Percentiles rank a stretch among this genome's conserved stretches.
These are phyloP conservation scores for Nibea coibor DNA, from an alignment of 2,113 vertebrate species.

Conservation along the genomic window DNA sequence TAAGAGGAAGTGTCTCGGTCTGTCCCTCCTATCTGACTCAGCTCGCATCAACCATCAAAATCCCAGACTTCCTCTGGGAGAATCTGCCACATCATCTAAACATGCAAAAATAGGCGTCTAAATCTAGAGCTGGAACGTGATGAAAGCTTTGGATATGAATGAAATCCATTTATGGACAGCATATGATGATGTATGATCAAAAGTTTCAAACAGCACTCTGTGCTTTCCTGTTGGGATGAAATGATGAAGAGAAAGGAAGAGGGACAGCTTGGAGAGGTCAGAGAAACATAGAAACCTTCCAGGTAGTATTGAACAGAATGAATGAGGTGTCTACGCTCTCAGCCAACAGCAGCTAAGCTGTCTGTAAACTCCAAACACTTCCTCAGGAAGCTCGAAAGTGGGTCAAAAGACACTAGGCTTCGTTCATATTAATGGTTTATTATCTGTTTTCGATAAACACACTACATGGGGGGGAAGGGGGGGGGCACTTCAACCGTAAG, in stretches of 20 bases:
- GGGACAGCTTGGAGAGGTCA: neutral
- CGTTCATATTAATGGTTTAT: conserved; percentile 26
- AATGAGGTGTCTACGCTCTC: conserved; percentile 7
- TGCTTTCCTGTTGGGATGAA: neutral
- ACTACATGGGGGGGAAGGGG: neutral
- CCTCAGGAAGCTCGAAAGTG: conserved; percentile 59
- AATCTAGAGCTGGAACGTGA: neutral
- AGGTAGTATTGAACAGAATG: conserved; percentile 11
- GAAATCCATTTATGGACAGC: neutral
- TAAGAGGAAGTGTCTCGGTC: conserved; percentile 1
- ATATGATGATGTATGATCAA: neutral
- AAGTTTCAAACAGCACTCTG: neutral
- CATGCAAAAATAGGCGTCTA: conserved; percentile 13
- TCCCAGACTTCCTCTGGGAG: conserved; percentile 44
- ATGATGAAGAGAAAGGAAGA: neutral
- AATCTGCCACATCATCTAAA: conserved; percentile 50
- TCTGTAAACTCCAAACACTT: conserved; percentile 26
- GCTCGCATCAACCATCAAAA: conserved; percentile 51
- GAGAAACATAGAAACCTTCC: neutral
- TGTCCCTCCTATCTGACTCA: conserved; percentile 26
- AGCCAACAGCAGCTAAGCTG: conserved; percentile 21
- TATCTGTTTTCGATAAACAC: neutral
- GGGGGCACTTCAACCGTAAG: neutral
- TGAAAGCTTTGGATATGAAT: neutral
- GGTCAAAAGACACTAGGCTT: conserved; percentile 46